These are phyloP conservation scores for Ondatra zibethicus DNA, from an alignment of 2,113 vertebrate species.

Conservation along the genomic window DNA sequence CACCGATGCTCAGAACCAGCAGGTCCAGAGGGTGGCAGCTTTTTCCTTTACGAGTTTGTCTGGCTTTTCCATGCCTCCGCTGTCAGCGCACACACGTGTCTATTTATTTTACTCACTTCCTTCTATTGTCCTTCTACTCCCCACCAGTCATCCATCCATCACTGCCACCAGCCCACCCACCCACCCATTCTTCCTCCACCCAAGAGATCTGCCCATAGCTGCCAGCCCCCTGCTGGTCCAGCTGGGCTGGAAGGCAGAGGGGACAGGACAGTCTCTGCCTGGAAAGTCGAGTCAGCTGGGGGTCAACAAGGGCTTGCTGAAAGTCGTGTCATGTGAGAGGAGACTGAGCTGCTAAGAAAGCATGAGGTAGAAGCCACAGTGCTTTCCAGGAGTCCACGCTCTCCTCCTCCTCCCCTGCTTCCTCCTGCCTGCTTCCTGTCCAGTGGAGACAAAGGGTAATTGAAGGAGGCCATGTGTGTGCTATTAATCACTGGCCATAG, in stretches of 20 bases:
- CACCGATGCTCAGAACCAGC: accelerated
- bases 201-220: accelerated
- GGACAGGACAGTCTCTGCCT: background rate
- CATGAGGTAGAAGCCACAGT: accelerated
- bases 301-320: background rate
- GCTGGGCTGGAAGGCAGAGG: background rate
- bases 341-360: background rate
- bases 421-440: background rate
- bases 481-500: background rate
- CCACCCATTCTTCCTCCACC: background rate
- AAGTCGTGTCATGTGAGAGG: background rate
- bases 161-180: background rate
- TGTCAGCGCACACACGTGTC: background rate
- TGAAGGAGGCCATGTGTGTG: accelerated
- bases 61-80: background rate
- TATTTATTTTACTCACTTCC: background rate
- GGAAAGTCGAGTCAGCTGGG: background rate
- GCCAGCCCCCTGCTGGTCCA: background rate
- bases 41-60: background rate
- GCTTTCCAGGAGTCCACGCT: accelerated
- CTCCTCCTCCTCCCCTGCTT: too few species aligned
- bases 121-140: background rate
- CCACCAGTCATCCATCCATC: background rate
- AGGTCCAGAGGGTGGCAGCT: background rate
- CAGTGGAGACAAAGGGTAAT: background rate